phyloP scores from a whole-genome alignment of 2,888 invertebrate genomes.

The Cryptus armator region DNA sequence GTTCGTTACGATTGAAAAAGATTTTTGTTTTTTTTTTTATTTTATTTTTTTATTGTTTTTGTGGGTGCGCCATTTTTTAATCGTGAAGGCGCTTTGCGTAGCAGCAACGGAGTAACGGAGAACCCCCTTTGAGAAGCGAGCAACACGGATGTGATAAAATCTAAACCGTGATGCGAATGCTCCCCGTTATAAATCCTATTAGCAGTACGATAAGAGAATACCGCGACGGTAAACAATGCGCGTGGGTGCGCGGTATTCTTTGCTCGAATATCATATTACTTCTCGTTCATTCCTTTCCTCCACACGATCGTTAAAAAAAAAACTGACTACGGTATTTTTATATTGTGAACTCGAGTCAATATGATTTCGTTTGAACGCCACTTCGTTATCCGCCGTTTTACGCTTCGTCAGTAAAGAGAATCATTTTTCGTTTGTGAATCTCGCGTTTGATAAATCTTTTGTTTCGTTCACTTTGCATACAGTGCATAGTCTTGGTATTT shows the following conservation, averaged over 20 bases:
- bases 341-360: background rate
- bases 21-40: background rate
- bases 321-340: background rate
- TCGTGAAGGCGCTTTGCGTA: slow-evolving; percentile 1
- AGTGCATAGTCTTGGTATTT: background rate
- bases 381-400: background rate
- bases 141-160: slow-evolving; percentile 8
- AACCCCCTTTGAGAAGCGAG: slow-evolving; percentile 5
- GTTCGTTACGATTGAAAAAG: background rate
- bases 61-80: background rate
- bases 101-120: background rate
- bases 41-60: background rate
- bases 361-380: background rate
- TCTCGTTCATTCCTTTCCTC: background rate
- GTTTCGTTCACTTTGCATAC: background rate
- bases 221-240: background rate
- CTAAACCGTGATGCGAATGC: background rate
- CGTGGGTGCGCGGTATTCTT: background rate
- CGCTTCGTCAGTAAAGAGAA: background rate
- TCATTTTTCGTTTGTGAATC: background rate
- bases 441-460: background rate
- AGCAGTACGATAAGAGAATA: background rate
- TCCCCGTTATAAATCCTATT: background rate
- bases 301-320: background rate
- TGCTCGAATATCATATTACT: background rate